Evolutionary conservation across 2,888 invertebrate genomes (phyloP), one percentile per base, ranked within the genome.

Genomic region (Cosmorhoe ocellata): DNA sequence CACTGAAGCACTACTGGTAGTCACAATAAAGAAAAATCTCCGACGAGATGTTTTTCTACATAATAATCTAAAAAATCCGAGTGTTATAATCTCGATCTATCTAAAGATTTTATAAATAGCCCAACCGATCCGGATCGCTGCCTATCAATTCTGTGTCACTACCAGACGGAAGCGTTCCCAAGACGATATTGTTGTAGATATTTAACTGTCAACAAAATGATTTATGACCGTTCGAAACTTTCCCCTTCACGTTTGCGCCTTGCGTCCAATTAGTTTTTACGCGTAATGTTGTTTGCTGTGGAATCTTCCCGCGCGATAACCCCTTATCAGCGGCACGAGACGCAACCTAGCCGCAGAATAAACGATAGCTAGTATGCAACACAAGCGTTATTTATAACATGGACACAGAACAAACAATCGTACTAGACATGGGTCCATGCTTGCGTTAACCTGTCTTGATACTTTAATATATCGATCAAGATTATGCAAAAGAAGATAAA

Each of bases 251-350:
- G 31, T 24, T 24, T 7, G 24, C 24, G 18, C 6, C 24, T 28
- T 18, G 41, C 39, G 30, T 47, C 57, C 49, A 51, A 58, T 59
- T 58, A 52, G 38, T 58, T 59, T 59, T 62, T 55, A 56, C 41
- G 48, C 44, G 43, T 36, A 36, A 37, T 63, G 76, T 85, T 87
- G 87, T 87, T 89, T 88, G 86, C 80, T 49, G 75, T 89, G 89
- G 89, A 89, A 89, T 87, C 86, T 86, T 89, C 82, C 89, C 84
- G 76, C 76, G 69, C 58, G 85, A 87, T 87, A 88, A 84, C 86
- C 84, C 67, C 61, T 71, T 82, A 85, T 81, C 82, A 30, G 14
- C 13, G 53, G 79, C 85, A 80, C 84, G 83, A 85, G 86, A 82
- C 80, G 67, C 61, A 54, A 64, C 65, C 63, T n/a, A n/a, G 66